Evolutionary conservation across 2,888 invertebrate genomes (phyloP).

Genomic region (Cotesia congregata): DNA sequence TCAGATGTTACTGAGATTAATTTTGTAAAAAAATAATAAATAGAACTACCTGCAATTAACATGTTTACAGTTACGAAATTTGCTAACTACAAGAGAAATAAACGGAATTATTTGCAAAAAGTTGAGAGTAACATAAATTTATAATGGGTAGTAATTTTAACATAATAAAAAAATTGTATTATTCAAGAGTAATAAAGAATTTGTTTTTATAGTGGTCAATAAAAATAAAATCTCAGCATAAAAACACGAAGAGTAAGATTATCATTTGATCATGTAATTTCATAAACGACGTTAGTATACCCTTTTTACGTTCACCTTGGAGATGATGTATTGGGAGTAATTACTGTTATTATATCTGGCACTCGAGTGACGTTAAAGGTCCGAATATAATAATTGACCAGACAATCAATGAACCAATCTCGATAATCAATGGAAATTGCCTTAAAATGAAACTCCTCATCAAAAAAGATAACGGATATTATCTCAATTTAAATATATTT

Average conservation of each 20-base stretch:
- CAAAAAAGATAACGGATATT: background rate
- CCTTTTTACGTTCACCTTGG: background rate
- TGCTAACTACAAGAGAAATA: no score
- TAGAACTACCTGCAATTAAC: no score
- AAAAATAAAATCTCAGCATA: background rate
- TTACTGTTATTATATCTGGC: conserved; percentile 41
- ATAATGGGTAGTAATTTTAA: no score
- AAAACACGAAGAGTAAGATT: background rate
- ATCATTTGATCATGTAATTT: background rate
- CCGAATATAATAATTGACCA: conserved; percentile 43
- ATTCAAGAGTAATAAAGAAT: no score
- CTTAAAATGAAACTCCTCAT: background rate
- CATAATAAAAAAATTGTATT: no score
- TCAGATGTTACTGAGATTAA: background rate
- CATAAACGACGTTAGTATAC: background rate
- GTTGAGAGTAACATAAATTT: no score
- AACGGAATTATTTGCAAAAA: no score
- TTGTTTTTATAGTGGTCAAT: background rate
- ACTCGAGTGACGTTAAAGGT: conserved; percentile 36
- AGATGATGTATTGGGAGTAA: conserved; percentile 40
- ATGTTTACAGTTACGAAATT: no score
- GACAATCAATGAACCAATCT: conserved; percentile 41
- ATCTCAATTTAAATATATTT: background rate
- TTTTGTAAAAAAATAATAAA: background rate
- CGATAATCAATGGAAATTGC: conserved; percentile 16